A percentile compares a stretch with the other conserved stretches of the same genome.
Evolutionary conservation across 2,797 vertebrate genomes (phyloP).

Genomic region (Crocodylus rhombifer): DNA sequence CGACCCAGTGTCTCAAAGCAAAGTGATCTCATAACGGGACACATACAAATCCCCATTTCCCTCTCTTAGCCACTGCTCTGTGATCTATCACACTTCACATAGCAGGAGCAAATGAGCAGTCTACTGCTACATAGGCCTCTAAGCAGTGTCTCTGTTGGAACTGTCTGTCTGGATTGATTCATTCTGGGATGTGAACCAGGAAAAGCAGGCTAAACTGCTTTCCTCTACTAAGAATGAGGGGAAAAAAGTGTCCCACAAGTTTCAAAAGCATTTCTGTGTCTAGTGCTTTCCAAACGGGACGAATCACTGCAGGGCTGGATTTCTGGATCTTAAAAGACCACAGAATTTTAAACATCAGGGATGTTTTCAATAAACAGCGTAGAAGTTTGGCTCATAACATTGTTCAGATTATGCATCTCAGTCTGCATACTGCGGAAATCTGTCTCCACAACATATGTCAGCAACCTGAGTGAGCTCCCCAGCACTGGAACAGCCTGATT

Average conservation of each 20-base stretch:
- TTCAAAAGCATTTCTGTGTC: slow-evolving; percentile 57
- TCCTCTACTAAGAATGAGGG: slow-evolving; percentile 39
- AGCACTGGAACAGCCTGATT: neutral
- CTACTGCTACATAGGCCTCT: slow-evolving; percentile 12
- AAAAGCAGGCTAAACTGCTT: slow-evolving; percentile 54
- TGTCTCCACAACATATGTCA: slow-evolving; percentile 77
- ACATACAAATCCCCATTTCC: slow-evolving; percentile 33
- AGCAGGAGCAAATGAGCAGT: neutral
- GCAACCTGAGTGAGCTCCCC: slow-evolving; percentile 57
- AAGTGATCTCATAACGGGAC: slow-evolving; percentile 49
- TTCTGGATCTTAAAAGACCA: slow-evolving; percentile 67
- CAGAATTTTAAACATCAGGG: slow-evolving; percentile 65
- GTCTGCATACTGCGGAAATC: slow-evolving; percentile 71
- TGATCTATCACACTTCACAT: slow-evolving; percentile 11
- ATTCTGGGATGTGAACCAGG: slow-evolving; percentile 65
- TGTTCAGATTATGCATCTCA: slow-evolving; percentile 69
- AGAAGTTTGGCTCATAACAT: slow-evolving; percentile 73
- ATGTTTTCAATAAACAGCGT: slow-evolving; percentile 82
- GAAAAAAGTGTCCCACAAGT: slow-evolving; percentile 20
- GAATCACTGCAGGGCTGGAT: slow-evolving; percentile 68
- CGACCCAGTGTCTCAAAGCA: slow-evolving; percentile 5
- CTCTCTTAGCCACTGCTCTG: neutral
- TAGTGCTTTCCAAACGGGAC: slow-evolving; percentile 66
- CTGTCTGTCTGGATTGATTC: slow-evolving; percentile 62
- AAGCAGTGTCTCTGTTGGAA: slow-evolving; percentile 18